Base-by-base conservation (phyloP, 2,888 invertebrate species). In the Cerceris ruficornis region DNA sequence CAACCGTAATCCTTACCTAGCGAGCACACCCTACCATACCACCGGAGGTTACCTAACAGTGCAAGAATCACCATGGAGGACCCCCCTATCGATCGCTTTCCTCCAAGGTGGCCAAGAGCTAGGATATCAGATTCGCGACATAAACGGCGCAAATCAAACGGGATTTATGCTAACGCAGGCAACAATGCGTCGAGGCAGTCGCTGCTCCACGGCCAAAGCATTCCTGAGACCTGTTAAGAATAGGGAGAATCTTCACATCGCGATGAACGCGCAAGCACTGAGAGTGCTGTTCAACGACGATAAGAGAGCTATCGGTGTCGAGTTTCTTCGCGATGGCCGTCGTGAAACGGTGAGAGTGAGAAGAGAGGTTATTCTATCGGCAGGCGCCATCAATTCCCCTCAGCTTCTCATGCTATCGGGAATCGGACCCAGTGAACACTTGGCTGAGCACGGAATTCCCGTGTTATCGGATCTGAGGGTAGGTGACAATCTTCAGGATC, bases 341-440 rank as follows among this genome's bases (percentile, higher is more conserved):
- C 94, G 94, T 68, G 94, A 95, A 66, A 93, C 94, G 59, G 77
- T 96, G 0, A 93, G 95, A 77, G 97, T 97, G 0, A 95, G 95
- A 75, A 94, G 96, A 67, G 98, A 98, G 92, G 95, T 98, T 0
- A 95, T 98, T 7, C 93, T 98, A 86, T 96, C 97, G 2, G 97
- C 98, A 0, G 98, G 98, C 0, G 95, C 98, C 0, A 95, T 99
- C 50, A 96, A 97, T 67, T 95, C 97, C 4, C 98, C 98, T 0
- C 98, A 98, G 87, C 90, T 99, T 17, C 93, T 99, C 82, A 97
- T 98, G 98, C 91, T 98, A 8, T 98, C 97, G 68, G 98, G 98
- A 0, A 94, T 98, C 28, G 97, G 97, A 0, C 97, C 97, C 0
- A 94, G 94, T 2, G 96, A 96, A 13, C 97, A 97, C 89, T 92